Evolutionary conservation across 2,888 invertebrate species (phyloP).

Genomic region (Drosophila putrida): DNA sequence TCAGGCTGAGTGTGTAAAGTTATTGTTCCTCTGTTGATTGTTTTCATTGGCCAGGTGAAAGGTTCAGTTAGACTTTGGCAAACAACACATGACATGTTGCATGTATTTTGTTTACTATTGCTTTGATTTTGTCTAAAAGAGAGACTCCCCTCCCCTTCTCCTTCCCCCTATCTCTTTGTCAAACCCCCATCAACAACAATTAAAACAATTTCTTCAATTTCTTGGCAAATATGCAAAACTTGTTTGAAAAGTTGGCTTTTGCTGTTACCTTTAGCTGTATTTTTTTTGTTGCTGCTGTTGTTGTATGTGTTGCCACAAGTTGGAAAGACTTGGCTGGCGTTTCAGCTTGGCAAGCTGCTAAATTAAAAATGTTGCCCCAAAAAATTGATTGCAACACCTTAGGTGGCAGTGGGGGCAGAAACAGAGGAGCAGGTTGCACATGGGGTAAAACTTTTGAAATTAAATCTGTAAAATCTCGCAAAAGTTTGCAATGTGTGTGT

Average conservation of each 20-base stretch:
- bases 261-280: conserved; percentile 24
- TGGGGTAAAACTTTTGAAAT: conserved; percentile 67
- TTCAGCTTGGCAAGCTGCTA: conserved; percentile 50
- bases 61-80: conserved; percentile 44
- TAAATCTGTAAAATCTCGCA: conserved; percentile 69
- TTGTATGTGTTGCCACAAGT: conserved; percentile 27
- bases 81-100: conserved; percentile 47
- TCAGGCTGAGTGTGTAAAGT: conserved; percentile 12
- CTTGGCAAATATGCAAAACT: conserved; percentile 67
- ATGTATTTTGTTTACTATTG: conserved; percentile 23
- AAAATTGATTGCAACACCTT: conserved; percentile 70
- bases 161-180: neutral
- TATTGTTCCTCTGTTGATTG: conserved; percentile 40
- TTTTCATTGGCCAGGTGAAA: conserved; percentile 70
- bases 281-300: conserved; percentile 9
- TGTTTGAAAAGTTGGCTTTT: conserved; percentile 32
- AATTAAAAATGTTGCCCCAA: conserved; percentile 62
- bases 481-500: conserved; percentile 43
- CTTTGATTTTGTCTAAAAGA: conserved; percentile 9
- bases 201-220: conserved; percentile 74
- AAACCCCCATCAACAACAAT: conserved; percentile 53
- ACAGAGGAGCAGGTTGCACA: conserved; percentile 28
- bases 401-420: neutral
- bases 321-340: conserved; percentile 20
- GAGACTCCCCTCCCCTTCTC: too few species aligned